A percentile compares a stretch with the other conserved stretches of the same genome.
Conservation (phyloP, 1,140 invertebrate genomes). For the Drosophila elegans region DNA sequence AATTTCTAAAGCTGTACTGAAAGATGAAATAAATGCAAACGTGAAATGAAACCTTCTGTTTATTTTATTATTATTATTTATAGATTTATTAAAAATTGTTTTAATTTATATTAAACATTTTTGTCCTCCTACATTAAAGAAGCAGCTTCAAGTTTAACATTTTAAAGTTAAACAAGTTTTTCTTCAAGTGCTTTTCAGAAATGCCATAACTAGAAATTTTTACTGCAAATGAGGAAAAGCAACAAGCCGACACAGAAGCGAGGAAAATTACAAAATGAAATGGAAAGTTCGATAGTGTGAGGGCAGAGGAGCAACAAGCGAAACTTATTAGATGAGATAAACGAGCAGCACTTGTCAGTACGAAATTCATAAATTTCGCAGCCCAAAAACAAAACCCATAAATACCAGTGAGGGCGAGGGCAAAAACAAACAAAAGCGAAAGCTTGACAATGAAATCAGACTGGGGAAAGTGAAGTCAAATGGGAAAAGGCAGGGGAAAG, state of each 20-base stretch:
- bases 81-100: too few relatives aligned
- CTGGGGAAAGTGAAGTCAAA: background rate
- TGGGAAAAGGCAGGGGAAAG: background rate
- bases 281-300: constrained; percentile 36
- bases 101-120: too few relatives aligned
- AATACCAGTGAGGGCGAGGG: constrained; percentile 23
- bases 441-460: constrained; percentile 39
- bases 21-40: background rate
- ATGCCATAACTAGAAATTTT: constrained; percentile 53
- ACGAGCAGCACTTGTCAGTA: constrained; percentile 39
- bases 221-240: constrained; percentile 68
- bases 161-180: background rate
- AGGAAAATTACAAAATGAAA: constrained; percentile 37
- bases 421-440: constrained; percentile 33
- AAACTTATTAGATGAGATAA: constrained; percentile 65
- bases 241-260: constrained; percentile 10
- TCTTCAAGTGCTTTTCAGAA: constrained; percentile 9
- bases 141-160: too few relatives aligned
- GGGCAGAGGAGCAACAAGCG: constrained; percentile 52
- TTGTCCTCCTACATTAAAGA: too few relatives aligned
- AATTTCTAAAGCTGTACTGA: background rate
- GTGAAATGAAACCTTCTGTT: too few relatives aligned
- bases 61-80: too few relatives aligned
- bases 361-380: constrained; percentile 63
- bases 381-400: constrained; percentile 29